Evolutionary conservation across 1,140 invertebrate species (phyloP), one percentile per base, ranked within the genome.

Genomic region (Musca domestica): DNA sequence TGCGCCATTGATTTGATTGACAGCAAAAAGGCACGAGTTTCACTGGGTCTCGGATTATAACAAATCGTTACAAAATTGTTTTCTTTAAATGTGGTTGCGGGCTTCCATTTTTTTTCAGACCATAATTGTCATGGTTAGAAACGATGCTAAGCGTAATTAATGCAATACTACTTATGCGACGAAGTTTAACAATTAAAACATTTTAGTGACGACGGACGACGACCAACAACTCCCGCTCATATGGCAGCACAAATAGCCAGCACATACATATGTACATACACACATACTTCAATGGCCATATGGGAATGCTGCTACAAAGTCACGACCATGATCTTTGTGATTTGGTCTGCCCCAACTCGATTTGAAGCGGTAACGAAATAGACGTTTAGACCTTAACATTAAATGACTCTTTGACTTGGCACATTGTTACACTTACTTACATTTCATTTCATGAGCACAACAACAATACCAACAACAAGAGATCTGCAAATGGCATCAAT

Each of bases 271-370:
- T 15, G 10, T 2, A 41, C 34, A 9, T 41, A 7, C 23, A 30
- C 3, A 58, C 15, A 23, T n/a, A 27, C 9, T 27, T 23, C 25
- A 30, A 58, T 27, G 34, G 6, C 6, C 34, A 41, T 41, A 41
- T 41, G 34, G 34, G 2, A 41, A 9, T 41, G 5, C 12, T 5
- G 54, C 27, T 30, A 58, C 54, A 58, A 58, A 58, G 54, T 58
- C 54, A 58, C 54, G 54, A 58, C 54, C 54, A 30, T 58, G 54
- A 58, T 58, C 54, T 58, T 58, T 58, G 54, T 27, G 34, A 41
- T 41, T 41, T 41, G 34, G 34, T 41, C 34, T 41, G 34, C 6
- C 10, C 10, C 10, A 10, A 41, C 34, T 58, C 20, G 20, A 9
- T 51, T 51, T 19, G 20, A 58, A 58, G 15, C 54, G 14, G 54